Base-by-base conservation (phyloP, 2,888 invertebrate species). In the Hirtodrosophila confusa region DNA sequence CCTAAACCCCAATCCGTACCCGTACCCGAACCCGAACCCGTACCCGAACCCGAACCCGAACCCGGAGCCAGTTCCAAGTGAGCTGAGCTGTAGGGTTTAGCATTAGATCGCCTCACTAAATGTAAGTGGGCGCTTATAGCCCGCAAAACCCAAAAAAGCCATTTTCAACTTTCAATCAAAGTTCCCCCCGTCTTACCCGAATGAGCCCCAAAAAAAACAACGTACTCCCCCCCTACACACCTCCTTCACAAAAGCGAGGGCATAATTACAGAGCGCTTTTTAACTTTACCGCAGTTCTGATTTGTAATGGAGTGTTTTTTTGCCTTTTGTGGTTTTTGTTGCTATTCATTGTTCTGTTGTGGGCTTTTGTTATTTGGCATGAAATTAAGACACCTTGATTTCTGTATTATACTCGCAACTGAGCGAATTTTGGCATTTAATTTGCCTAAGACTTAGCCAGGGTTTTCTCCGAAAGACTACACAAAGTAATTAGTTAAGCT, bases 141-240 rank as follows among this genome's bases (percentile, higher is more conserved):
- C 33, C 64, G 43, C 65, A 51, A 63, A 60, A 41, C 44, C 54
- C 66, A 48, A 58, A 78, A 80, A 84, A 84, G 49, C 72, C 61
- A 86, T 80, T 87, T 85, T 76, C 61, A 86, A 80, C 76, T 87
- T 86, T 83, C 83, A 83, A 87, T 83, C 83, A 85, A 75, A 75
- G 43, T 49, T 27, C 12, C 39, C 36, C 23, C 40, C 11, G 36
- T 11, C 27, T 11, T 43, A 60, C 31, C 31, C 31, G 31, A 69
- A 68, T 60, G 36, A 51, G 47, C 9, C 31, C n/a, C 3, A 43
- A 43, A 48, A 48, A 24, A 36, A 37, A 27, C 17, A 17, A 17
- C 17, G 1, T 17, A 29, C 36, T 29, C 5, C 40, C 35, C 5
- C 40, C 1, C 31, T 23, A 10, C 3, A 9, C 33, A 7, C 33